Percentiles rank a stretch among this genome's conserved stretches.
Evolutionary conservation across 2,797 vertebrate species (phyloP).

Genomic region (Cossypha niveicapilla): DNA sequence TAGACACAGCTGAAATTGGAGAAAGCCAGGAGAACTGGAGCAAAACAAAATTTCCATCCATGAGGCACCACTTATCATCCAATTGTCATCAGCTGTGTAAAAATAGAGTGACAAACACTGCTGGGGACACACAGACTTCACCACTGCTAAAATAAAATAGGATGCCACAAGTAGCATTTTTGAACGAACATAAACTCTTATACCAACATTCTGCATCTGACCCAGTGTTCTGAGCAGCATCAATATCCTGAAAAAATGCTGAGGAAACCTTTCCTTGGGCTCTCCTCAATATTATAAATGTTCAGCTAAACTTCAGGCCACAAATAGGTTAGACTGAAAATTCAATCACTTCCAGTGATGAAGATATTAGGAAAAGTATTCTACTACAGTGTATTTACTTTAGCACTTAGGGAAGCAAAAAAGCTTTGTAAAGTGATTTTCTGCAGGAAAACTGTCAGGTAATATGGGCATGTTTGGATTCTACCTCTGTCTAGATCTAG

Average conservation of each 20-base stretch:
- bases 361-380: not conserved
- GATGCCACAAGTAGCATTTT: not conserved
- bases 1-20: not conserved
- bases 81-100: not conserved
- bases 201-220: not conserved
- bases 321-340: not conserved
- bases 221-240: not conserved
- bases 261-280: not conserved
- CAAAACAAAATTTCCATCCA: not conserved
- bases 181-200: not conserved
- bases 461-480: accelerated
- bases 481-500: not conserved
- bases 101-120: not conserved
- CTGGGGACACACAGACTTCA: not conserved
- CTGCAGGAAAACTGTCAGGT: not conserved
- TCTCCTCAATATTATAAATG: not conserved
- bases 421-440: not conserved
- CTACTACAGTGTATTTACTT: not conserved
- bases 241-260: not conserved
- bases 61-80: not conserved
- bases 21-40: not conserved
- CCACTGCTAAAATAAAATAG: not conserved
- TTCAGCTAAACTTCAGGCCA: not conserved
- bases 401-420: not conserved
- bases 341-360: not conserved